Conservation (phyloP, 2,888 invertebrate species). For the Netelia melanura region DNA sequence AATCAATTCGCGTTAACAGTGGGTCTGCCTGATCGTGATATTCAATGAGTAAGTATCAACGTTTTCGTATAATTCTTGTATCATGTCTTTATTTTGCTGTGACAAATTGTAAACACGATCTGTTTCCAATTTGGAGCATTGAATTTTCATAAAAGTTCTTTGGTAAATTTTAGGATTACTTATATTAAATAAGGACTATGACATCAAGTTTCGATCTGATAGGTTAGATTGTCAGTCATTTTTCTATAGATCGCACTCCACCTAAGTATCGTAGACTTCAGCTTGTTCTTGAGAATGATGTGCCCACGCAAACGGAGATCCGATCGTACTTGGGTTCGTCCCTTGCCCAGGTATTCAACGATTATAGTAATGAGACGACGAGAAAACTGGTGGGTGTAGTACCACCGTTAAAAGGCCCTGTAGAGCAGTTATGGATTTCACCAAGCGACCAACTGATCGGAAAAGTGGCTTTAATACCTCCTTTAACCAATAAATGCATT, state of each 20-base stretch:
- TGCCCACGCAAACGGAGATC: constrained; percentile 73
- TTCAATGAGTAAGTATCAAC: constrained; percentile 1
- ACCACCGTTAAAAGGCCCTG: constrained; percentile 71
- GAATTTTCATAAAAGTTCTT: neutral
- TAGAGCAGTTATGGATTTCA: constrained; percentile 73
- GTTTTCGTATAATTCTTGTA: neutral
- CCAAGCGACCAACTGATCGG: constrained; percentile 75
- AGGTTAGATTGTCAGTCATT: neutral
- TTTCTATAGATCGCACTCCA: constrained; percentile 36
- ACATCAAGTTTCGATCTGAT: neutral
- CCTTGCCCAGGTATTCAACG: constrained; percentile 74
- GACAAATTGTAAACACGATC: neutral
- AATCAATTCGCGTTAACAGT: neutral
- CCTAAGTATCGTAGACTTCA: constrained; percentile 62
- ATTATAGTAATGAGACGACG: constrained; percentile 72
- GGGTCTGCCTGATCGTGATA: neutral
- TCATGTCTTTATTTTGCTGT: neutral
- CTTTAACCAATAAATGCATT: constrained; percentile 66
- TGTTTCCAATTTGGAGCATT: neutral
- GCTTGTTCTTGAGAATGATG: constrained; percentile 47
- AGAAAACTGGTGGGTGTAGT: constrained; percentile 71
- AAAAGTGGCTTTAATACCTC: constrained; percentile 66
- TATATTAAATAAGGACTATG: no score
- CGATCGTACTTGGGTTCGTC: constrained; percentile 72
- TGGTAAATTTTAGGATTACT: neutral